Conservation (phyloP, 2,888 invertebrate species). For the Melikaiella ostensackeni region DNA sequence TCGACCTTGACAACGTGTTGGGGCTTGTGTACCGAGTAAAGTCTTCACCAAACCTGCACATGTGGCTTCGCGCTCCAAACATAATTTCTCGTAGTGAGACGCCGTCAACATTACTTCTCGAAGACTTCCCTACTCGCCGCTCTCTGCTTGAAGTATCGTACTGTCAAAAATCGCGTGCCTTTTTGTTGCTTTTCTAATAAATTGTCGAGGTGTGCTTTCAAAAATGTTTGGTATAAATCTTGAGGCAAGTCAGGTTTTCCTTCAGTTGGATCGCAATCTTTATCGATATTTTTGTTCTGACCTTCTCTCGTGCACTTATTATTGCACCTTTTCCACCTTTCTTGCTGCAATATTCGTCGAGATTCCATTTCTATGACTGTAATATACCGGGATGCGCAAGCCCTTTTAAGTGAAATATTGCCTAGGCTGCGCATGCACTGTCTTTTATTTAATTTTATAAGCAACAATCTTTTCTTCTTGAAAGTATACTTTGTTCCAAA, state of each 20-base stretch:
- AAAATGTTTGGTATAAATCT: not conserved
- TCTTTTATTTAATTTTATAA: no score
- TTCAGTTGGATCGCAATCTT: constrained; percentile 30
- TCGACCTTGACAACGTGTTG: no score
- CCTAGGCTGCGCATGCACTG: no score
- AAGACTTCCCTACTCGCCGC: not conserved
- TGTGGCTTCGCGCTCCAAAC: not conserved
- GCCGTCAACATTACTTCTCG: constrained; percentile 9
- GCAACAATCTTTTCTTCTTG: no score
- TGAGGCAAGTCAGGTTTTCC: constrained; percentile 26
- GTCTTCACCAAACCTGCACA: not conserved
- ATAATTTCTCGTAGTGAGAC: not conserved
- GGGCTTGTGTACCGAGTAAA: no score
- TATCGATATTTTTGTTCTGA: constrained; percentile 2
- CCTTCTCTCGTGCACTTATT: not conserved
- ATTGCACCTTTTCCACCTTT: not conserved
- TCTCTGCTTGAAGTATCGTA: not conserved
- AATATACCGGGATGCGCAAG: no score
- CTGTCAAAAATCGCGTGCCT: not conserved
- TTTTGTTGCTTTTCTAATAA: not conserved
- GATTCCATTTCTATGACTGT: constrained; percentile 4
- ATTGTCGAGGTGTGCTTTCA: not conserved
- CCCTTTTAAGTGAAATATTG: no score
- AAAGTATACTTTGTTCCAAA: no score
- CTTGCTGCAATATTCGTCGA: constrained; percentile 12